phyloP scores from a whole-genome alignment of 2,797 vertebrate species.

The Pseudotriccus pelzelni region DNA sequence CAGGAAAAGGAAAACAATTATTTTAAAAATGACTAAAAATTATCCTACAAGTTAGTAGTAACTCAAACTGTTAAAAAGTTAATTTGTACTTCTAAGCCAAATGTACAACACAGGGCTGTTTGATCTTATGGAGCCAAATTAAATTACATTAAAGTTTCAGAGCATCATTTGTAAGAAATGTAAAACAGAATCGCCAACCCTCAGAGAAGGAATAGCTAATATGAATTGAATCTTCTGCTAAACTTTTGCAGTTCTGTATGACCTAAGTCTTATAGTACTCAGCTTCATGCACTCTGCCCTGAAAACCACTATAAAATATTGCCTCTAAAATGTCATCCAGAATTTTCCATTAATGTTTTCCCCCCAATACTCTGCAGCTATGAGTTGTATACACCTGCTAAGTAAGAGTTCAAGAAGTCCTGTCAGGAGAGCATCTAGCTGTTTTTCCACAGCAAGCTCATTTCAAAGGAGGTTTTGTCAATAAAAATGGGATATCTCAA shows the following conservation, averaged over 20 bases:
- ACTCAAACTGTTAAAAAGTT: neutral
- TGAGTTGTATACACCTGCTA: neutral
- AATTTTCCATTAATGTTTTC: neutral
- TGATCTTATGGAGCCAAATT: neutral
- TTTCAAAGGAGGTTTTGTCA: neutral
- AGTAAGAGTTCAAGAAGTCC: neutral
- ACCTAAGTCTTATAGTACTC: neutral
- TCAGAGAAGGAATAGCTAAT: neutral
- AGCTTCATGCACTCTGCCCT: neutral
- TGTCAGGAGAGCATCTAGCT: neutral
- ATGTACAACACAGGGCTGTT: neutral
- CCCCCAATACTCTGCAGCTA: neutral
- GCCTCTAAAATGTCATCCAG: neutral
- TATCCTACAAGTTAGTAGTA: neutral
- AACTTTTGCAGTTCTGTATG: neutral
- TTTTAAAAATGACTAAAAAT: neutral
- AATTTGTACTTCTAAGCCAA: neutral
- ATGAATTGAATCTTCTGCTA: neutral
- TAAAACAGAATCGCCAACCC: neutral
- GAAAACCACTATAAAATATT: neutral
- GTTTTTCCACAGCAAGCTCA: neutral
- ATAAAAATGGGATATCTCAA: neutral
- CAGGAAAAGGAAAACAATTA: neutral
- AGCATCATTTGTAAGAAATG: neutral
- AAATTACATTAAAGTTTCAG: neutral